Evolutionary conservation across 2,888 invertebrate genomes (phyloP), one percentile per base, ranked within the genome.

Genomic region (Euplexia lucipara): DNA sequence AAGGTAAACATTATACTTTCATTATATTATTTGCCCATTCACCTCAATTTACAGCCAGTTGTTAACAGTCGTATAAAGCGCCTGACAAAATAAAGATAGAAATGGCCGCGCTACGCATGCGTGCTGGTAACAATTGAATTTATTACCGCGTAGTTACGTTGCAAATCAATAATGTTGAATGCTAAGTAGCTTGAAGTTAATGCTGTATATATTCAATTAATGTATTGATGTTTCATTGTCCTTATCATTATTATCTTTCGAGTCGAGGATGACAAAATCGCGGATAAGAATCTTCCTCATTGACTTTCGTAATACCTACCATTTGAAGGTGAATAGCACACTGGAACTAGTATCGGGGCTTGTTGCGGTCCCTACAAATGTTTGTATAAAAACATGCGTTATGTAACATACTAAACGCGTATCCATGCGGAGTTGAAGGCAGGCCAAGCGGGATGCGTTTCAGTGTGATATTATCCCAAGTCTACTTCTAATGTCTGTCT

Each of bases 1-100:
- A 97, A 97, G 96, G 97, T 97, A 88, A 72, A 20, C n/a, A n/a
- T 66, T 1, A 4, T 26, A 14, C 30, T n/a, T n/a, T n/a, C n/a
- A 7, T 62, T 16, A 26, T 22, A 14, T 20, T 26, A 20, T 22
- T 70, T 35, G 16, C 59, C 9, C 48, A 4, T 22, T 2, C 16
- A 39, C 0, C 34, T 9, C 7, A 7, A 35, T 41, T 65, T 42
- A 1, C 30, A 60, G 16, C 35, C 9, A 18, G 34, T 18, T 34
- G 14, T 18, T 32, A n/a, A n/a, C n/a, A n/a, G n/a, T n/a, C n/a
- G n/a, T 32, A 26, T 53, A 48, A 48, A 69, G 66, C 74, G 73
- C 68, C 72, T 72, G 72, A 32, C 52, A 68, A 72, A 54, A 73
- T 54, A 9, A 30, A 39, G 16, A 34, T 51, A 47, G 53, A 18